A percentile compares a stretch with the other conserved stretches of the same genome.
phyloP scores from a whole-genome alignment of 2,888 invertebrate species.

The Noctuana brunneofusca region DNA sequence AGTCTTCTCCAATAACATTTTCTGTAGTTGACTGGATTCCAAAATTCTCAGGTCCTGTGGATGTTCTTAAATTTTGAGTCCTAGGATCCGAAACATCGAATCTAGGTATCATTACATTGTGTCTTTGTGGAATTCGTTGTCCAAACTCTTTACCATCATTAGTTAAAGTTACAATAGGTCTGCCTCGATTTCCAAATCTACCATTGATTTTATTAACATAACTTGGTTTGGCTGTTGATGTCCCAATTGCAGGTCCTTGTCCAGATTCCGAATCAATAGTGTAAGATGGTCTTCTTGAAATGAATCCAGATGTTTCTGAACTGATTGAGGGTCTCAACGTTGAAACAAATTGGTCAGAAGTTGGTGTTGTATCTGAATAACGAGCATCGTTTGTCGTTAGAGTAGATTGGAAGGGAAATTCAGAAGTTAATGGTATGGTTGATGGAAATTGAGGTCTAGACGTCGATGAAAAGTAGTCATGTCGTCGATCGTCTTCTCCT shows the following conservation, averaged over 20 bases:
- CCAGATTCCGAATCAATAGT: not conserved
- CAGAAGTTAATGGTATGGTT: conserved; percentile 44
- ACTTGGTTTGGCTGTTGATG: conserved; percentile 1
- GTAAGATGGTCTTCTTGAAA: not conserved
- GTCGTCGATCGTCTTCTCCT: not conserved
- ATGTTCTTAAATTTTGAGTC: not conserved
- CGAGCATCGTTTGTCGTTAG: not conserved
- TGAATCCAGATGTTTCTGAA: not conserved
- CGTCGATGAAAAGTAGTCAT: not conserved
- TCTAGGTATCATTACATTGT: not conserved
- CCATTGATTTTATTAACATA: not conserved
- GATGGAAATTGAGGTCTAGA: conserved; percentile 25
- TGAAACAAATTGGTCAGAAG: not conserved
- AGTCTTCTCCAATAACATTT: conserved; percentile 58
- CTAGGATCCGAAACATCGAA: not conserved
- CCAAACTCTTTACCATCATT: not conserved
- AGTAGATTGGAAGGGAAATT: conserved; percentile 10
- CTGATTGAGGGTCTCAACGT: conserved; percentile 4
- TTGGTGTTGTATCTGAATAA: not conserved
- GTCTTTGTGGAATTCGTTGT: not conserved
- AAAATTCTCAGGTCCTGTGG: not conserved
- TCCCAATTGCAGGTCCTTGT: not conserved
- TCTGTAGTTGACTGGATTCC: conserved; percentile 38
- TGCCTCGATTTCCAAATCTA: conserved; percentile 7
- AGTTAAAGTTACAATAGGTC: not conserved